Evolutionary conservation across 2,113 vertebrate genomes (phyloP).

Genomic region (Hucho hucho): DNA sequence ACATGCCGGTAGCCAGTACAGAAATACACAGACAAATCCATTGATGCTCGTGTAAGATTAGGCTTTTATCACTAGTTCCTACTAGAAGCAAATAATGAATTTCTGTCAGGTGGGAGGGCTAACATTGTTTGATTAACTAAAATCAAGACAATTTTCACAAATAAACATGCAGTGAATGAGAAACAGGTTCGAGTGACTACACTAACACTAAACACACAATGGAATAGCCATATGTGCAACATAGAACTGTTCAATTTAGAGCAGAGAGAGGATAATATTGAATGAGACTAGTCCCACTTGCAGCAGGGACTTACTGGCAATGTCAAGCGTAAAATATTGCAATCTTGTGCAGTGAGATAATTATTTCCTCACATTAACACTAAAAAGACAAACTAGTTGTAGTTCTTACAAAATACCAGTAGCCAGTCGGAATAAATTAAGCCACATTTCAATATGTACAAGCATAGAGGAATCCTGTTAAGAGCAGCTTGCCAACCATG

Average conservation of each 20-base stretch:
- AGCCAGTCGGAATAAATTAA: constrained; percentile 66
- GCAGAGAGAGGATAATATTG: neutral
- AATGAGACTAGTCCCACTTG: neutral
- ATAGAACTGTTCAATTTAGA: neutral
- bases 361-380: constrained; percentile 52
- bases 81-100: neutral
- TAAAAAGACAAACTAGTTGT: constrained; percentile 52
- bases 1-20: constrained; percentile 19
- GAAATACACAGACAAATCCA: neutral
- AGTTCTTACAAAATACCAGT: constrained; percentile 56
- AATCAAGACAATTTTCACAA: neutral
- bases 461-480: constrained; percentile 65
- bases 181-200: too few relatives aligned
- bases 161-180: too few relatives aligned
- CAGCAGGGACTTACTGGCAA: constrained; percentile 24
- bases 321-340: constrained; percentile 33
- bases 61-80: neutral
- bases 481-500: constrained; percentile 63
- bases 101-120: neutral
- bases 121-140: neutral
- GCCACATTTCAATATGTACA: constrained; percentile 65
- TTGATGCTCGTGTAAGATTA: neutral
- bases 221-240: neutral
- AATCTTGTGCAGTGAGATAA: constrained; percentile 41
- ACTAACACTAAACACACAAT: too few relatives aligned